phyloP scores from a whole-genome alignment of 2,888 invertebrate genomes.

The Syrista parreyssii region DNA sequence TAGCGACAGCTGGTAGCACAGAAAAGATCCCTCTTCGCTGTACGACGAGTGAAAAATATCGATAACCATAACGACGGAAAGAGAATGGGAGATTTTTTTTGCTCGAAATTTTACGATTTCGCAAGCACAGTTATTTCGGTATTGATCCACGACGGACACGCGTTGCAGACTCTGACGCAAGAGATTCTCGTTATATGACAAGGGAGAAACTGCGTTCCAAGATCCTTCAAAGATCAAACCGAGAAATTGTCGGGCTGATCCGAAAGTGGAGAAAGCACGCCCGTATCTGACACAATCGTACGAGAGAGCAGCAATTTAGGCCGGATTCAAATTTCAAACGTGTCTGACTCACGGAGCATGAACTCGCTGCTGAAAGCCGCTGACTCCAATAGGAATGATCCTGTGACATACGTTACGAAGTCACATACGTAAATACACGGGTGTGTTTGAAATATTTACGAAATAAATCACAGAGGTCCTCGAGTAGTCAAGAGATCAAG shows the following conservation, averaged over 20 bases:
- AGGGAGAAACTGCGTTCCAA: neutral
- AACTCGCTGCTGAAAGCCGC: neutral
- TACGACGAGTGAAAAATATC: neutral
- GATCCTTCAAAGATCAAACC: neutral
- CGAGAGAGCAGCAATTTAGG: neutral
- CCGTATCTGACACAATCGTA: neutral
- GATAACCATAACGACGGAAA: neutral
- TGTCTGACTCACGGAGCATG: neutral
- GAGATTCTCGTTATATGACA: neutral
- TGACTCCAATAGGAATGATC: neutral
- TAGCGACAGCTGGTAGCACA: neutral
- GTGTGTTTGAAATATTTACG: neutral
- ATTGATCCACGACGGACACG: neutral
- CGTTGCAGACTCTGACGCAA: neutral
- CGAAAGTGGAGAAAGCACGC: neutral
- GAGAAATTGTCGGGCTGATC: neutral
- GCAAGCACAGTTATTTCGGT: neutral
- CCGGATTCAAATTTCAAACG: constrained; percentile 1
- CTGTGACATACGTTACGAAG: neutral
- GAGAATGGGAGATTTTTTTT: neutral
- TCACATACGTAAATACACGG: neutral
- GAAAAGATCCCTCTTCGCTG: neutral
- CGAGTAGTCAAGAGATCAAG: neutral
- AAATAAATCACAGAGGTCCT: neutral
- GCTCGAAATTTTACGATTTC: neutral